Evolutionary conservation across 2,113 vertebrate species (phyloP).

Genomic region (Hippocampus comes): DNA sequence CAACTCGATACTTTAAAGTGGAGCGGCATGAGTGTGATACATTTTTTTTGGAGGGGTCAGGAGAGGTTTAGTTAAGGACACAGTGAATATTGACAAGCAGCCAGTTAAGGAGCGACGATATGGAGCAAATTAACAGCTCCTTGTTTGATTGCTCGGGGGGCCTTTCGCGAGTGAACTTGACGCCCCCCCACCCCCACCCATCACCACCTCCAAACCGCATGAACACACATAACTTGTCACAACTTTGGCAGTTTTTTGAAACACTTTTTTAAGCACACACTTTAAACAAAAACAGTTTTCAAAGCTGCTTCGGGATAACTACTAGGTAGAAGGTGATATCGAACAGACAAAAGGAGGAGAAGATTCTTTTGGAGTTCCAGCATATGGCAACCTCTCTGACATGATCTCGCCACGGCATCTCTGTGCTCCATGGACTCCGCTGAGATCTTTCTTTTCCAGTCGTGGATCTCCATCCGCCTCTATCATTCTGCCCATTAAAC

Average conservation of each 20-base stretch:
- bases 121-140: constrained; percentile 70
- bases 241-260: not conserved
- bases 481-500: constrained; percentile 71
- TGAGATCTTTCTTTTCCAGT: constrained; percentile 83
- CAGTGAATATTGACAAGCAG: constrained; percentile 68
- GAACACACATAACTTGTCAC: not conserved
- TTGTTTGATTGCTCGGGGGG: constrained; percentile 59
- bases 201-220: no score
- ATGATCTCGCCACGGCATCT: constrained; percentile 91
- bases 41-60: constrained; percentile 41
- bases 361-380: constrained; percentile 10
- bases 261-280: no score
- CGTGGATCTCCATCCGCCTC: constrained; percentile 76
- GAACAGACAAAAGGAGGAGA: not conserved
- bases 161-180: no score
- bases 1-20: constrained; percentile 67
- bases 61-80: constrained; percentile 60
- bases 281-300: not conserved
- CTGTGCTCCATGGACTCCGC: constrained; percentile 82
- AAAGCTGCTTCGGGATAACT: not conserved
- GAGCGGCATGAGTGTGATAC: constrained; percentile 60
- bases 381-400: constrained; percentile 85
- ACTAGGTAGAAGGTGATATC: not conserved
- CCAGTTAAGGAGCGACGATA: constrained; percentile 57
- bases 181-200: no score